phyloP scores from a whole-genome alignment of 2,113 vertebrate genomes.

The Leptosomus discolor region DNA sequence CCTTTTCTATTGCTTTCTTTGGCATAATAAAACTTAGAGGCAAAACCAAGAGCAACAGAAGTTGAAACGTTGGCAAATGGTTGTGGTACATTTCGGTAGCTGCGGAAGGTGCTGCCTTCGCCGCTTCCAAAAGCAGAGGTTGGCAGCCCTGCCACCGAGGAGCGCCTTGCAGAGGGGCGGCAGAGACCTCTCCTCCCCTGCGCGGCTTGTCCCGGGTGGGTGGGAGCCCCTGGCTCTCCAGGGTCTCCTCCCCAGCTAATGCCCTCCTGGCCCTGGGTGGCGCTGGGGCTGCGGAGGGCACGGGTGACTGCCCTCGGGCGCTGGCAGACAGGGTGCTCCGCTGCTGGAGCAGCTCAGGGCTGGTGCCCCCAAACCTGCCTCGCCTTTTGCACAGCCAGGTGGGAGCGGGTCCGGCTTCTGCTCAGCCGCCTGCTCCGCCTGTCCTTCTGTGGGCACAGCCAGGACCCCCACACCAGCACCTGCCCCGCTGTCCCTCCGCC shows the following conservation, averaged over 20 bases:
- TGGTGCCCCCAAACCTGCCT: not conserved
- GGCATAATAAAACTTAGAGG: not conserved
- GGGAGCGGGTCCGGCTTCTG: not conserved
- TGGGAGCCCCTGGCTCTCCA: not conserved
- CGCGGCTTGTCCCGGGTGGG: fast-evolving
- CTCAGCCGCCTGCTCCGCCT: fast-evolving
- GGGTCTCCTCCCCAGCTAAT: not conserved
- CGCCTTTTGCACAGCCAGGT: not conserved
- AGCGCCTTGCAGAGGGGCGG: too few relatives aligned
- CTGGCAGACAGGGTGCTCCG: not conserved
- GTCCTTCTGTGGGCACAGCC: not conserved
- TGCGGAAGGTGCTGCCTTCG: fast-evolving
- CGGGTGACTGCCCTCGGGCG: not conserved
- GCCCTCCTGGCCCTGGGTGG: not conserved
- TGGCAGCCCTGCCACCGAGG: not conserved
- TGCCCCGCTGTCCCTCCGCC: not conserved
- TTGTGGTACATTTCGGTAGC: fast-evolving
- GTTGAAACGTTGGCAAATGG: not conserved
- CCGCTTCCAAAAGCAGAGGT: too few relatives aligned
- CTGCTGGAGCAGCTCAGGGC: not conserved
- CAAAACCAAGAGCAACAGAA: fast-evolving
- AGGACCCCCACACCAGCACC: not conserved
- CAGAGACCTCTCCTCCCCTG: not conserved
- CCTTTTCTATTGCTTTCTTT: not conserved
- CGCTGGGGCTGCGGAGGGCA: fast-evolving